Evolutionary conservation across 2,888 invertebrate species (phyloP).

Genomic region (Zaprionus lineosus): DNA sequence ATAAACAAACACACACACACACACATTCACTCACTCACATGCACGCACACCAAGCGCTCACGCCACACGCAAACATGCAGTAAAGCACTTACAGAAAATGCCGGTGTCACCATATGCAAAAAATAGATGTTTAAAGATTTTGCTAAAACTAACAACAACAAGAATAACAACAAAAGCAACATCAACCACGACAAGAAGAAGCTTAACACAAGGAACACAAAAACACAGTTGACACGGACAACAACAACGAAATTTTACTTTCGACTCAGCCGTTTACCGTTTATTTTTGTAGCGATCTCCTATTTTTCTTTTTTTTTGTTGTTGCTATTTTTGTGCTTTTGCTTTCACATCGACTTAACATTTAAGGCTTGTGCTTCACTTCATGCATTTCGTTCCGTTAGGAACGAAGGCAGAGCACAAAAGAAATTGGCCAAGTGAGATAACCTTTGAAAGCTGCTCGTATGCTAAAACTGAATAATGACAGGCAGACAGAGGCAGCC

Average conservation of each 20-base stretch:
- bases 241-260: constrained; percentile 17
- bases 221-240: not conserved
- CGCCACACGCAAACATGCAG: constrained; percentile 1
- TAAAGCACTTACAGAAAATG: constrained; percentile 36
- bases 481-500: constrained; percentile 40
- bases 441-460: constrained; percentile 72
- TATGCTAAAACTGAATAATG: constrained; percentile 73
- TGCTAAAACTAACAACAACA: constrained; percentile 4
- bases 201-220: not conserved
- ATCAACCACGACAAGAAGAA: too few relatives aligned
- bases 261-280: constrained; percentile 26
- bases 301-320: constrained; percentile 10
- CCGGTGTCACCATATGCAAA: constrained; percentile 38
- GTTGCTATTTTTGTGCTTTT: constrained; percentile 1
- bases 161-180: constrained; percentile 3
- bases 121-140: constrained; percentile 19
- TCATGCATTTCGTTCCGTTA: constrained; percentile 32
- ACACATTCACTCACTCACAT: constrained; percentile 3
- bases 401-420: constrained; percentile 29
- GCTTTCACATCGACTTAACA: constrained; percentile 44
- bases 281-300: constrained; percentile 19
- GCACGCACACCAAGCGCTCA: not conserved
- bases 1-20: constrained; percentile 41
- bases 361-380: constrained; percentile 47
- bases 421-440: constrained; percentile 52